Evolutionary conservation across 30 jellyfish, hydroid and myxozoan genomes (phyloP), one percentile per base, ranked within the genome.

Genomic region (Haliclystus octoradiatus): DNA sequence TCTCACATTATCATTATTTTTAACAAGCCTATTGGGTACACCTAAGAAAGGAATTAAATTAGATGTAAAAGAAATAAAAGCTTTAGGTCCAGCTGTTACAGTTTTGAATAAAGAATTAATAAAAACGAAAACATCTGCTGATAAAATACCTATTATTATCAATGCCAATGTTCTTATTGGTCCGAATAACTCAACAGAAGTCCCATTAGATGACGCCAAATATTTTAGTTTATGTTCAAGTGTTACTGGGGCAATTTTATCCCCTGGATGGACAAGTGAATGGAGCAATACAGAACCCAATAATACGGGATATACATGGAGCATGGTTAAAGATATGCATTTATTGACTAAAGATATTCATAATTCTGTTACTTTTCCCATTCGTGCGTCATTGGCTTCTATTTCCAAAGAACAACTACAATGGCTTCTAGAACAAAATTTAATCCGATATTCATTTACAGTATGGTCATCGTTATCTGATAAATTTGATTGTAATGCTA

Each of bases 191-290:
- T 84, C 88, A n/a, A 31, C 28, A n/a, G 9, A 74, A 2, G 30
- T 63, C 27, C 98, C 98, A 31, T 79, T 89, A 22, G 74, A 81
- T 77, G 89, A 88, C 26, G 71, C 34, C 13, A 40, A 9, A 12
- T 89, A 80, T 34, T 26, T 81, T 15, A 68, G 49, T 24, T 22
- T 73, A 24, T 70, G 87, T 34, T 50, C n/a, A 22, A 70, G 50
- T 29, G 60, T 49, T 26, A 49, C 33, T 0, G 34, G 49, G 25
- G 79, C 74, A 13, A 63, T 72, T 1, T 63, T 89, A 15, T 89
- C 98, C 26, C 87, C 82, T 34, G 98, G 98, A 1, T 89, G 98
- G 98, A 89, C 98, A 15, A 80, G 95, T 13, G 49, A 49, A 0
- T 47, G 2, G 0, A 62, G 78, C 19, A 78, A 50, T 28, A 69